These are phyloP conservation scores for Oryzias sinensis DNA, from an alignment of 2,797 vertebrate species.

Conservation along the genomic window DNA sequence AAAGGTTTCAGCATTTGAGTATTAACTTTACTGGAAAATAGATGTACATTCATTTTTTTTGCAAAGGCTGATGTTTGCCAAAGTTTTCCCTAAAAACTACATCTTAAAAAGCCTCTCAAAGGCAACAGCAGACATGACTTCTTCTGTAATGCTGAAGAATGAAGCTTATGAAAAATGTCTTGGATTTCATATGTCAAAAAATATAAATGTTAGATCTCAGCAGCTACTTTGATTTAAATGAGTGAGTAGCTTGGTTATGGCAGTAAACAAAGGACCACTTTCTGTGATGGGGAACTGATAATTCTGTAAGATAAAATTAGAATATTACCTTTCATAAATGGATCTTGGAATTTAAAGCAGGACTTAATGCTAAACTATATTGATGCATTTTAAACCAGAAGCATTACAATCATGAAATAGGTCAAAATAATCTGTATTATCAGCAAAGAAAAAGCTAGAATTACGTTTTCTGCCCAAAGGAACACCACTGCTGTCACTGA, in stretches of 20 bases:
- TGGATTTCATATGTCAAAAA: slow-evolving; percentile 1
- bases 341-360: too few species aligned
- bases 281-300: too few species aligned
- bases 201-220: too few species aligned
- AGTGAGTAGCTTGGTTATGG: too few species aligned
- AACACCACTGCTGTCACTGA: slow-evolving; percentile 29
- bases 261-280: too few species aligned
- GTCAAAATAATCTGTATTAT: slow-evolving; percentile 36
- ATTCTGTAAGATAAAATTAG: too few species aligned
- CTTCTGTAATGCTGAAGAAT: slow-evolving; percentile 20
- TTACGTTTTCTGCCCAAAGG: slow-evolving; percentile 33
- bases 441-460: slow-evolving; percentile 47
- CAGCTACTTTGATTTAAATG: too few species aligned
- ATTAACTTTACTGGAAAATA: slow-evolving; percentile 5
- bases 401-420: slow-evolving; percentile 14
- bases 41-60: background rate
- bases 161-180: slow-evolving; percentile 20
- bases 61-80: too few species aligned
- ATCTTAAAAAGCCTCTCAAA: slow-evolving; percentile 55
- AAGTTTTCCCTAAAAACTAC: too few species aligned
- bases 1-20: slow-evolving; percentile 14
- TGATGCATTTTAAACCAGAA: background rate
- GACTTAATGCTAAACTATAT: background rate
- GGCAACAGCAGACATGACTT: slow-evolving; percentile 26
- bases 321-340: too few species aligned